phyloP scores from a whole-genome alignment of 2,888 invertebrate species.

The Strigamia crassipes region DNA sequence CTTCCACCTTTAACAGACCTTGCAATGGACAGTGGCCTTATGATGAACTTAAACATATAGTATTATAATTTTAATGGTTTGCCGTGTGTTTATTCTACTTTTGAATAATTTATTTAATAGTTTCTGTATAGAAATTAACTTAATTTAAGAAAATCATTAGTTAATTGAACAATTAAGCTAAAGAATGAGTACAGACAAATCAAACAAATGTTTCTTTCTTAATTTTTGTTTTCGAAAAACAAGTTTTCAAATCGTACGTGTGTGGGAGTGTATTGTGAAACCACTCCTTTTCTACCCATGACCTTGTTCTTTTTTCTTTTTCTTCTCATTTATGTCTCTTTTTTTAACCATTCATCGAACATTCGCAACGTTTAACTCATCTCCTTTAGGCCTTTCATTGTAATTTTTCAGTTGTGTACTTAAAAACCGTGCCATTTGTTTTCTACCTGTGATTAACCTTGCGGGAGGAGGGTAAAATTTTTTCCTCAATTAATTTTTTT shows the following conservation, averaged over 20 bases:
- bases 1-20: conserved; percentile 3
- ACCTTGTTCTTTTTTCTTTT: conserved; percentile 9
- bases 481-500: conserved; percentile 30
- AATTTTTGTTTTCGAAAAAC: not conserved
- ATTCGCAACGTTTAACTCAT: conserved; percentile 40
- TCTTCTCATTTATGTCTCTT: not conserved
- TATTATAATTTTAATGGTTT: not conserved
- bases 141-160: not conserved
- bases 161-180: not conserved
- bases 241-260: not conserved
- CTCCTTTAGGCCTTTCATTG: conserved; percentile 37
- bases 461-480: conserved; percentile 35
- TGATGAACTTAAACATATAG: not conserved
- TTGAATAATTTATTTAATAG: not conserved
- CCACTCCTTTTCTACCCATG: conserved; percentile 30
- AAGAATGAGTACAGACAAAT: not conserved
- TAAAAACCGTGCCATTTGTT: conserved; percentile 42
- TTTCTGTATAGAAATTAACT: not conserved
- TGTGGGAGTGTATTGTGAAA: conserved; percentile 16
- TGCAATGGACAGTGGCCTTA: conserved; percentile 9
- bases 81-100: not conserved
- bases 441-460: conserved; percentile 36
- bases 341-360: conserved; percentile 28
- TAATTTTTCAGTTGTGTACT: conserved; percentile 42
- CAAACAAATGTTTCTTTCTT: not conserved